A percentile compares a stretch with the other conserved stretches of the same genome.
phyloP scores from a whole-genome alignment of 2,888 invertebrate genomes.

The Blera fallax region DNA sequence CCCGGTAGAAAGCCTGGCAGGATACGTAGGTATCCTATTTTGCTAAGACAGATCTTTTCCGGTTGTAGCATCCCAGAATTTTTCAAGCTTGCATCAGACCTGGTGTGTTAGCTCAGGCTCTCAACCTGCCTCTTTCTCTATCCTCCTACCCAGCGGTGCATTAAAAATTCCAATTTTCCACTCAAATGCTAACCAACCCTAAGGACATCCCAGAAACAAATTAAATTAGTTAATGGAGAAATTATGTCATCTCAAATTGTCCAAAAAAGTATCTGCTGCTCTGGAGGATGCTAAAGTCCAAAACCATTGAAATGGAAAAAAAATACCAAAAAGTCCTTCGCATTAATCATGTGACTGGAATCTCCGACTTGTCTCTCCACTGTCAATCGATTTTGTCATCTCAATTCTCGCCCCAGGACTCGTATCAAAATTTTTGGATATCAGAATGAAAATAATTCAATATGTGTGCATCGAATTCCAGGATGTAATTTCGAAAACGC shows the following conservation, averaged over 20 bases:
- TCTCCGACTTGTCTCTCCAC: neutral
- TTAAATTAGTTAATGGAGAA: slow-evolving; percentile 61
- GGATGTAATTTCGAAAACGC: slow-evolving; percentile 6
- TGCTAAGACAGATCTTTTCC: no score
- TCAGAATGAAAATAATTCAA: neutral
- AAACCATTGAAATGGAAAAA: slow-evolving; percentile 1
- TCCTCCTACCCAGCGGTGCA: neutral
- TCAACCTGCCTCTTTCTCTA: no score
- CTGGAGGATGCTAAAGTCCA: neutral
- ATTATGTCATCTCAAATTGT: slow-evolving; percentile 43
- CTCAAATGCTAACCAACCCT: neutral
- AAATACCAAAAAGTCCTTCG: neutral
- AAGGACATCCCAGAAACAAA: slow-evolving; percentile 17
- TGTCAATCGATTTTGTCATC: slow-evolving; percentile 52
- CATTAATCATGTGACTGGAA: slow-evolving; percentile 58
- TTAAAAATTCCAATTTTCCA: slow-evolving; percentile 25
- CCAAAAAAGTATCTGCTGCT: neutral
- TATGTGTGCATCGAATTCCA: neutral
- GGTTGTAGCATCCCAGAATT: no score
- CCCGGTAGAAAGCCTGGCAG: no score
- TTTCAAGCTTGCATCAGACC: no score
- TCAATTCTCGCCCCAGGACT: slow-evolving; percentile 35
- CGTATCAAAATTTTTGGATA: neutral
- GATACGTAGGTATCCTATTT: no score
- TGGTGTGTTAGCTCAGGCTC: no score